Evolutionary conservation across 2,113 vertebrate genomes (phyloP).

Genomic region (Festucalex cinctus): DNA sequence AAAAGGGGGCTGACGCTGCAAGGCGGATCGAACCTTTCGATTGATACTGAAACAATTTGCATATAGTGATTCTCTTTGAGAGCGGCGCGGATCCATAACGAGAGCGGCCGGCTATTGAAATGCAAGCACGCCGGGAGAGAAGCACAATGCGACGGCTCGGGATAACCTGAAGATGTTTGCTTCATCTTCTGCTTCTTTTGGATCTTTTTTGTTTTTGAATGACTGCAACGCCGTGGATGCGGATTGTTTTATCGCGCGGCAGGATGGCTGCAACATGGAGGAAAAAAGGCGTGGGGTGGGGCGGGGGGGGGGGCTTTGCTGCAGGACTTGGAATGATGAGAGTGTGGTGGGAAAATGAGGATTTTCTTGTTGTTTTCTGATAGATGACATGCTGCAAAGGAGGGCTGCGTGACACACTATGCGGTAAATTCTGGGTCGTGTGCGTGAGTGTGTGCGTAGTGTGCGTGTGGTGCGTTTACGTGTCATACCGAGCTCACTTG

Average conservation of each 20-base stretch:
- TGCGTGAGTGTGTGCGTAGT: neutral
- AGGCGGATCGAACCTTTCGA: slow-evolving; percentile 98
- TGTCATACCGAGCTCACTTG: neutral
- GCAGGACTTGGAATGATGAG: neutral
- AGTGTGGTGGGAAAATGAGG: slow-evolving; percentile 13
- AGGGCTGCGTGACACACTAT: slow-evolving; percentile 44
- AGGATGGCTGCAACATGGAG: slow-evolving; percentile 17
- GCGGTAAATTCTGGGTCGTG: slow-evolving; percentile 57
- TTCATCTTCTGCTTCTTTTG: slow-evolving; percentile 9
- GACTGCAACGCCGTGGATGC: neutral
- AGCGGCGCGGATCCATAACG: slow-evolving; percentile 86
- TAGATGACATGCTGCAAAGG: slow-evolving; percentile 20
- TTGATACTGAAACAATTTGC: slow-evolving; percentile 99
- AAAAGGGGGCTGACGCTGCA: slow-evolving; percentile 82
- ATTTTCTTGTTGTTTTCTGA: slow-evolving; percentile 19
- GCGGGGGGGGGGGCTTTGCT: no score
- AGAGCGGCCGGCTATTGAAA: slow-evolving; percentile 92
- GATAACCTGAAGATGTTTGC: slow-evolving; percentile 44
- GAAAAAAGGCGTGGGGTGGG: slow-evolving; percentile 2
- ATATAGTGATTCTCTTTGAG: slow-evolving; percentile 98
- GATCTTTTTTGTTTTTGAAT: neutral
- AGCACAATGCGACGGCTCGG: slow-evolving; percentile 56
- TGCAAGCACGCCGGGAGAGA: slow-evolving; percentile 80
- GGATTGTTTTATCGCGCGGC: slow-evolving; percentile 2
- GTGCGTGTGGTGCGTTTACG: slow-evolving; percentile 12